Evolutionary conservation across 2,888 invertebrate species (phyloP).

Genomic region (Agrochola macilenta): DNA sequence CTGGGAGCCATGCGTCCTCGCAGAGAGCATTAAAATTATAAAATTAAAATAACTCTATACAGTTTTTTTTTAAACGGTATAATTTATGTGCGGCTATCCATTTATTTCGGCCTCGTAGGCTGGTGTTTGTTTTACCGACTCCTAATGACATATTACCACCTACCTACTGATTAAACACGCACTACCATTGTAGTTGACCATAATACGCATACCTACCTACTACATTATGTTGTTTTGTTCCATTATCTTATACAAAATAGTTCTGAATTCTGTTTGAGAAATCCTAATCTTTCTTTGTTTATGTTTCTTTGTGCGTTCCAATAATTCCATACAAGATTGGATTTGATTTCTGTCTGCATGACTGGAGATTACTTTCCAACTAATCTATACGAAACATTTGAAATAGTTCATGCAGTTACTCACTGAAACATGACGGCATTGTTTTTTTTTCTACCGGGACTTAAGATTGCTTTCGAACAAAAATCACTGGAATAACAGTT

Average conservation of each 20-base stretch:
- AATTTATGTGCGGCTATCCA: slow-evolving; percentile 3
- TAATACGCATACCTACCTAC: background rate
- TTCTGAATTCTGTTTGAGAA: slow-evolving; percentile 1
- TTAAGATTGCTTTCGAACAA: background rate
- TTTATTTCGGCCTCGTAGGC: slow-evolving; percentile 13
- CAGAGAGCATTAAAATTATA: background rate
- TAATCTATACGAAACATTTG: background rate
- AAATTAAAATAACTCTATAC: background rate
- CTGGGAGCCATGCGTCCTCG: too few species aligned
- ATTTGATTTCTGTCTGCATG: slow-evolving; percentile 15
- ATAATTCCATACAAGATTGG: slow-evolving; percentile 3
- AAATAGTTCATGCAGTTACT: background rate
- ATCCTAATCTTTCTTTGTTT: slow-evolving; percentile 5
- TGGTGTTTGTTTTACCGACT: slow-evolving; percentile 25
- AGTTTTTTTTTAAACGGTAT: background rate
- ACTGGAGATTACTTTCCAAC: slow-evolving; percentile 5
- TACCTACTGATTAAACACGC: slow-evolving; percentile 8
- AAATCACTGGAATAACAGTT: background rate
- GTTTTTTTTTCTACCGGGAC: background rate
- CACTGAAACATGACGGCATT: background rate
- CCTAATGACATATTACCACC: slow-evolving; percentile 5
- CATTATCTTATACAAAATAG: background rate
- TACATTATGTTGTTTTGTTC: slow-evolving; percentile 11
- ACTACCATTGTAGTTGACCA: background rate
- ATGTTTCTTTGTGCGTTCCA: background rate